Percentiles rank a stretch among this genome's conserved stretches.
Evolutionary conservation across 2,888 invertebrate species (phyloP).

Genomic region (Archips crataeganus): DNA sequence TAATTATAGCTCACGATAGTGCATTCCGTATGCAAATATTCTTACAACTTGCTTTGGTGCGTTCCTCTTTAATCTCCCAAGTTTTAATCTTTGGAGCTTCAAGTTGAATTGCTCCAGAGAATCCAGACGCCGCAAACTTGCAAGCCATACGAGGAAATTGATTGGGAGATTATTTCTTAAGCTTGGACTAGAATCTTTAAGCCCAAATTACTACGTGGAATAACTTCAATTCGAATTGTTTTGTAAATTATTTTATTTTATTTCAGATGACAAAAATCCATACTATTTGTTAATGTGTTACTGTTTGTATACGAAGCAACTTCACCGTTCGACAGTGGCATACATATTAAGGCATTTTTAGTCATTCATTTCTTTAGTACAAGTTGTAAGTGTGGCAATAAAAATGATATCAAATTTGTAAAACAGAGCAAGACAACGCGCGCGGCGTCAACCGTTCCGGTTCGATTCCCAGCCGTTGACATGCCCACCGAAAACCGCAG

Average conservation of each 20-base stretch:
- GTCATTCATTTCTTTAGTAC: background rate
- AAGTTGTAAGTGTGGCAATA: slow-evolving; percentile 11
- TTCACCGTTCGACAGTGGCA: background rate
- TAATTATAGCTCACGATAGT: slow-evolving; percentile 49
- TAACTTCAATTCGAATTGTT: no score
- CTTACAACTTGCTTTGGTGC: slow-evolving; percentile 19
- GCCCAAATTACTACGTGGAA: no score
- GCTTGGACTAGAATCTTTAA: no score
- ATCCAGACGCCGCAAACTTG: background rate
- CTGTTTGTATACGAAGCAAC: background rate
- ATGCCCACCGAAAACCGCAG: slow-evolving; percentile 75
- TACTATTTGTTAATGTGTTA: no score
- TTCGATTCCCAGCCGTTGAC: slow-evolving; percentile 74
- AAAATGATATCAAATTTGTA: slow-evolving; percentile 49
- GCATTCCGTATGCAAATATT: slow-evolving; percentile 51
- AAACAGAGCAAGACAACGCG: slow-evolving; percentile 46
- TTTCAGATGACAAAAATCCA: no score
- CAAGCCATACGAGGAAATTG: background rate
- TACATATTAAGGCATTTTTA: background rate
- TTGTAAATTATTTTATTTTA: no score
- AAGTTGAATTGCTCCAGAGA: slow-evolving; percentile 2
- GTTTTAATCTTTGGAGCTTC: slow-evolving; percentile 22
- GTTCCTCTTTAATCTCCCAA: slow-evolving; percentile 30
- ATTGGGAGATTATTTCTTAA: slow-evolving; percentile 10
- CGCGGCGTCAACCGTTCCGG: slow-evolving; percentile 64